Base-by-base conservation (phyloP, 2,888 invertebrate genomes). In the Polylopha cassiicola region DNA sequence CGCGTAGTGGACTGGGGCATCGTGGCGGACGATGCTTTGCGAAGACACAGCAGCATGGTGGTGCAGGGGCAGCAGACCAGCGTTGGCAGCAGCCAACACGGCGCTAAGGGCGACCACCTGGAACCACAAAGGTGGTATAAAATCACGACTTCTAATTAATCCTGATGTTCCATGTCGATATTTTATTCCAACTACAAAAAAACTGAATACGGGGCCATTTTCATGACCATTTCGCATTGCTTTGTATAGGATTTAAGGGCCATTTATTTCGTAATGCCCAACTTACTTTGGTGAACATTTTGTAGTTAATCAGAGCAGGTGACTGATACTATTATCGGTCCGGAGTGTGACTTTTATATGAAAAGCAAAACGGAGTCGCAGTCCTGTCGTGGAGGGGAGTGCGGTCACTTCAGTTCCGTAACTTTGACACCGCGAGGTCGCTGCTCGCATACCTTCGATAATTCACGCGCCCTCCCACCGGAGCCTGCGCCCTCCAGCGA, bases 201-300 rank as follows among this genome's bases (percentile, higher is more conserved):
- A n/a, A n/a, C n/a, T n/a, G n/a, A n/a, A n/a, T n/a, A n/a, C n/a
- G n/a, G n/a, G n/a, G n/a, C n/a, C n/a, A n/a, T n/a, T n/a, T n/a
- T n/a, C n/a, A n/a, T n/a, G n/a, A n/a, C n/a, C n/a, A n/a, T n/a
- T n/a, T n/a, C n/a, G n/a, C n/a, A n/a, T n/a, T n/a, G n/a, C n/a
- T n/a, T n/a, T n/a, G n/a, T n/a, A n/a, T n/a, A n/a, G n/a, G n/a
- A n/a, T n/a, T n/a, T 18, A 18, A 18, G 18, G 7, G n/a, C n/a
- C 5, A n/a, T 20, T n/a, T 37, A 10, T 20, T 13, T 21, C 20
- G 24, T 37, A 27, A 24, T 27, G 27, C 37, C 24, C 26, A 33
- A 71, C 84, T 84, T 80, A 85, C 85, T 84, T 85, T 85, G 61
- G 79, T 73, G 73, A 85, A 84, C 85, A 85, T 85, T 79, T 82